Percentiles rank a stretch among this genome's conserved stretches.
Evolutionary conservation across 2,113 vertebrate genomes (phyloP).

Genomic region (Misgurnus anguillicaudatus): DNA sequence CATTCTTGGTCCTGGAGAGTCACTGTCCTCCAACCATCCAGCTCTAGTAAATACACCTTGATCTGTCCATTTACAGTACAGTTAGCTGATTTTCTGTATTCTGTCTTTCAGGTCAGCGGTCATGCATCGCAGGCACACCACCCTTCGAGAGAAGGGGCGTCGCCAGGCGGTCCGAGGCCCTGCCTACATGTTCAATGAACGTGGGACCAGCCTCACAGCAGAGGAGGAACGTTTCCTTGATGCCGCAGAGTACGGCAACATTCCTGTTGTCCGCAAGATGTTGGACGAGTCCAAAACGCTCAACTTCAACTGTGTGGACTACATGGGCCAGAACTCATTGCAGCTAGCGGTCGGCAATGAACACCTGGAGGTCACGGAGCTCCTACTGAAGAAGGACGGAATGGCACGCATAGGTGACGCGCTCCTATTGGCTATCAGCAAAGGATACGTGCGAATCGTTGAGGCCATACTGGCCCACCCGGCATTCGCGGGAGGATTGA

Average conservation of each 20-base stretch:
- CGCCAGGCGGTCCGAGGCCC: conserved; percentile 93
- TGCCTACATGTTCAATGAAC: conserved; percentile 98
- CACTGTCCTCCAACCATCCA: too few species aligned
- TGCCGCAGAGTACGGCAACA: conserved; percentile 95
- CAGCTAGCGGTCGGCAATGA: conserved; percentile 95
- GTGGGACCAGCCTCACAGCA: conserved; percentile 86
- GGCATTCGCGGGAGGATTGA: conserved; percentile 86
- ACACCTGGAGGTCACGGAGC: conserved; percentile 93
- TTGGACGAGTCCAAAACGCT: conserved; percentile 95
- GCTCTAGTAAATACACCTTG: too few species aligned
- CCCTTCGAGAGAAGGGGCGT: conserved; percentile 92
- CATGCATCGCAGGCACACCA: conserved; percentile 94
- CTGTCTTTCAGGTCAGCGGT: conserved; percentile 67
- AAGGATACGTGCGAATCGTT: conserved; percentile 94
- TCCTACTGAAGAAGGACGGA: conserved; percentile 92
- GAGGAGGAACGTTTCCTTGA: conserved; percentile 95
- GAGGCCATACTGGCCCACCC: conserved; percentile 93
- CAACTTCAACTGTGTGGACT: conserved; percentile 95
- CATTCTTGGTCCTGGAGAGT: too few species aligned
- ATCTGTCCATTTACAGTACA: too few species aligned
- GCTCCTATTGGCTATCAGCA: conserved; percentile 90
- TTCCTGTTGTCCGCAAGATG: conserved; percentile 96
- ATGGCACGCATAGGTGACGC: conserved; percentile 91
- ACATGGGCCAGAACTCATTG: conserved; percentile 96
- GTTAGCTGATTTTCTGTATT: not conserved